phyloP scores from a whole-genome alignment of 1,140 invertebrate genomes.

The Drosophila kepulauana region DNA sequence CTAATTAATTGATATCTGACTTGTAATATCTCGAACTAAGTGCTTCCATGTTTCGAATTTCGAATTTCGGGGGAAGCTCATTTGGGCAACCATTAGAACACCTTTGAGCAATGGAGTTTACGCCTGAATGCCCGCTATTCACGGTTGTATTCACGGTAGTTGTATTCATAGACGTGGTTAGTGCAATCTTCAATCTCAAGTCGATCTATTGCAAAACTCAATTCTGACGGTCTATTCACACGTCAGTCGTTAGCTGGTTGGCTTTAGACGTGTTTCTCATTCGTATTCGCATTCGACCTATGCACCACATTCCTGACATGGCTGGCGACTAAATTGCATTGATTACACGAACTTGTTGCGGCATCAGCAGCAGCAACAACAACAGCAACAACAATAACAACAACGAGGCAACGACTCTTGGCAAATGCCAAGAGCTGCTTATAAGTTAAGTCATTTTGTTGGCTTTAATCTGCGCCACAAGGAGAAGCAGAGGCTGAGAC shows the following conservation, averaged over 20 bases:
- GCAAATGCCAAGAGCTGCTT: constrained; percentile 68
- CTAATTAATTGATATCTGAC: constrained; percentile 32
- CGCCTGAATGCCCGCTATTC: constrained; percentile 60
- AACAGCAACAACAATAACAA: constrained; percentile 22
- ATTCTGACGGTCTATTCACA: constrained; percentile 46
- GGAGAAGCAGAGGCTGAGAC: constrained; percentile 35
- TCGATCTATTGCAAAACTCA: constrained; percentile 47
- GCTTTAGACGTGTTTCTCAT: constrained; percentile 56
- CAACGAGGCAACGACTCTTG: constrained; percentile 19
- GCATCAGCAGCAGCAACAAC: constrained; percentile 28
- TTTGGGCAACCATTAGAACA: constrained; percentile 79
- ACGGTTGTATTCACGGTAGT: neutral
- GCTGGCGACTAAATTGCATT: constrained; percentile 72
- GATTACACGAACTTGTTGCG: constrained; percentile 66
- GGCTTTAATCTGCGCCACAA: constrained; percentile 49
- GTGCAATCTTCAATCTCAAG: constrained; percentile 53
- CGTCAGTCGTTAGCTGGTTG: constrained; percentile 32
- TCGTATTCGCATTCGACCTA: constrained; percentile 64
- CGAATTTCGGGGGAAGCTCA: constrained; percentile 23
- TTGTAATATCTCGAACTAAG: constrained; percentile 34
- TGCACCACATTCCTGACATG: constrained; percentile 69
- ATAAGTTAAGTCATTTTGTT: constrained; percentile 79
- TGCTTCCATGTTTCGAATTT: constrained; percentile 19
- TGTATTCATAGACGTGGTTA: constrained; percentile 10
- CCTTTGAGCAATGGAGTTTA: constrained; percentile 67